Percentiles rank a stretch among this genome's conserved stretches.
Evolutionary conservation across 2,888 invertebrate species (phyloP).

Genomic region (Prostheceraeus crozeri): DNA sequence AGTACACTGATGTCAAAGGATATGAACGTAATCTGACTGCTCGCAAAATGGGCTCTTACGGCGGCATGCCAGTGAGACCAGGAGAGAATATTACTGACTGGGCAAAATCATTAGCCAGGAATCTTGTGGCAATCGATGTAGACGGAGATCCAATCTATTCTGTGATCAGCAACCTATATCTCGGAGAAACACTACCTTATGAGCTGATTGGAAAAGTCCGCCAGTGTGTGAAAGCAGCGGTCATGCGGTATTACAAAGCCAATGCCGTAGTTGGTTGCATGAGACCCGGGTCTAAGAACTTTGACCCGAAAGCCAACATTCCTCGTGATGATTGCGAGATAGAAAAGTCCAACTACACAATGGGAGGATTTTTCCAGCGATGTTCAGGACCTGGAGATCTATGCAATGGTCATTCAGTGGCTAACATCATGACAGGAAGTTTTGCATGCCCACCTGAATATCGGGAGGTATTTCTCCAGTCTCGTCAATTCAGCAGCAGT

Average conservation of each 20-base stretch:
- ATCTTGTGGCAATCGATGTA: slow-evolving; percentile 46
- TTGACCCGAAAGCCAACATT: no score
- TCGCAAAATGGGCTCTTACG: slow-evolving; percentile 30
- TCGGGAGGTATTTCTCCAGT: no score
- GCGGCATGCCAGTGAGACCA: slow-evolving; percentile 43
- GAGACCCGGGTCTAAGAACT: no score
- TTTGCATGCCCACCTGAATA: no score
- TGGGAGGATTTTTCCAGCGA: no score
- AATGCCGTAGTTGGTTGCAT: slow-evolving; percentile 11
- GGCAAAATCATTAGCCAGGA: slow-evolving; percentile 42
- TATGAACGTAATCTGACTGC: neutral
- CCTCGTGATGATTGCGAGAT: no score
- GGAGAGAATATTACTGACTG: slow-evolving; percentile 44
- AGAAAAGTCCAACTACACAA: no score
- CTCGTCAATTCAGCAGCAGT: no score
- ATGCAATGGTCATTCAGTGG: no score
- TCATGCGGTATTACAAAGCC: slow-evolving; percentile 45
- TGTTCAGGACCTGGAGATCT: no score
- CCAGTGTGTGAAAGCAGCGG: slow-evolving; percentile 42
- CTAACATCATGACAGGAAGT: no score
- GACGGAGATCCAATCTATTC: slow-evolving; percentile 46
- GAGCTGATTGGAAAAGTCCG: slow-evolving; percentile 42
- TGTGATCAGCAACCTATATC: slow-evolving; percentile 43
- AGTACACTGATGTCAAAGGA: neutral
- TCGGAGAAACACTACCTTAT: no score